Conservation (phyloP, 1,140 invertebrate genomes). For the Heliothis subflexa region DNA sequence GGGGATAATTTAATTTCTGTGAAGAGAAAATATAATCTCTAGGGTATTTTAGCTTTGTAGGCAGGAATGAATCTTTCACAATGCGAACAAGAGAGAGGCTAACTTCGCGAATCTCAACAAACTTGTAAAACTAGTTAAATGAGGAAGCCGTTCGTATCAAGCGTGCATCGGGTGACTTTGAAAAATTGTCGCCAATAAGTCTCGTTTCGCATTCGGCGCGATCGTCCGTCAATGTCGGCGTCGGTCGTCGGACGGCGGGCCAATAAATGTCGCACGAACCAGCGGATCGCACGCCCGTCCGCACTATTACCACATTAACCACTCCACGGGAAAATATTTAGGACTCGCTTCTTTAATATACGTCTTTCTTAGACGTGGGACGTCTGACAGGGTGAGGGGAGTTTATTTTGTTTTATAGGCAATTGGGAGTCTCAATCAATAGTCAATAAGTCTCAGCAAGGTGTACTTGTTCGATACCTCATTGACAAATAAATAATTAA, state of each 20-base stretch:
- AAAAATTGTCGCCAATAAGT: slow-evolving; percentile 77
- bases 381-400: neutral
- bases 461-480: too few species aligned
- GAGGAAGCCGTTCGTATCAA: slow-evolving; percentile 58
- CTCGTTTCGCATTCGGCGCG: slow-evolving; percentile 67
- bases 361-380: neutral
- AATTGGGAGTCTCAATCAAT: neutral
- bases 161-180: slow-evolving; percentile 68
- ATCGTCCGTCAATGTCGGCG: slow-evolving; percentile 73
- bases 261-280: slow-evolving; percentile 41
- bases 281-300: slow-evolving; percentile 20
- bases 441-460: too few species aligned
- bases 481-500: too few species aligned
- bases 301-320: slow-evolving; percentile 37
- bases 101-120: slow-evolving; percentile 46
- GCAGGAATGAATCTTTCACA: slow-evolving; percentile 24
- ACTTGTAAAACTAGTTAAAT: slow-evolving; percentile 58
- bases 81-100: neutral
- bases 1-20: neutral
- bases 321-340: slow-evolving; percentile 17
- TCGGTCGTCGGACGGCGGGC: slow-evolving; percentile 42
- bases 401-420: slow-evolving; percentile 3
- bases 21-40: neutral
- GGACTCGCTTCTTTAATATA: slow-evolving; percentile 9
- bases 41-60: neutral